Evolutionary conservation across 2,888 invertebrate genomes (phyloP), one percentile per base, ranked within the genome.

Genomic region (Ectemnius cavifrons): DNA sequence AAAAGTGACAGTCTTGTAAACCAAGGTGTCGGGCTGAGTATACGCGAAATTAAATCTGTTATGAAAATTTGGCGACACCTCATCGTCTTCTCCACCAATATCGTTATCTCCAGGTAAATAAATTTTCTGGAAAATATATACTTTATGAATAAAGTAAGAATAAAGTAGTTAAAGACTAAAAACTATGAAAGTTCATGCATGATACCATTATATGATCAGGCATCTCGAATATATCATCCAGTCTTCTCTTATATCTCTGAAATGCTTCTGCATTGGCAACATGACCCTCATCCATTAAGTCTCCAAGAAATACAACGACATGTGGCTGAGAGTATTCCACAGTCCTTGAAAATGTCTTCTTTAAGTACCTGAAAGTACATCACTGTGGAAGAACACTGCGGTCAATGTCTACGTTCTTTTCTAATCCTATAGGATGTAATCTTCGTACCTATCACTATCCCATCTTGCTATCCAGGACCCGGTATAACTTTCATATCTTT

Each of bases 101-200:
- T 99, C 99, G 91, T 99, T 99, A 90, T 99, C 99, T 4, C 99
- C 99, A 20, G 98, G 97, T 77, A 99, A 91, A 93, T 96, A 98
- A 66, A 99, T 92, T 91, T 94, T 94, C 96, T 96, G 16, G 13
- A 13, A 49, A 65, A 61, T 49, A 59, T 52, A 60, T 18, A 62
- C 37, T 37, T 11, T 23, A 20, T 20, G 8, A 37, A 8, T 37
- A 37, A 37, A 37, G 4, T 49, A 6, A 14, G 5, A 52, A 14
- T 52, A 14, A 16, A 52, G 37, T 4, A 52, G 6, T 52, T 52
- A 52, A 11, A 47, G 1, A 52, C 13, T 52, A 6, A 1, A 52
- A 52, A 37, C 37, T 37, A 8, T 37, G 8, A 37, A 37, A 37
- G 6, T 37, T 11, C 8, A 8, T 20, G 2, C 16, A 56, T 16